phyloP scores from a whole-genome alignment of 2,888 invertebrate species.

The Drepanosiphum platanoidis region DNA sequence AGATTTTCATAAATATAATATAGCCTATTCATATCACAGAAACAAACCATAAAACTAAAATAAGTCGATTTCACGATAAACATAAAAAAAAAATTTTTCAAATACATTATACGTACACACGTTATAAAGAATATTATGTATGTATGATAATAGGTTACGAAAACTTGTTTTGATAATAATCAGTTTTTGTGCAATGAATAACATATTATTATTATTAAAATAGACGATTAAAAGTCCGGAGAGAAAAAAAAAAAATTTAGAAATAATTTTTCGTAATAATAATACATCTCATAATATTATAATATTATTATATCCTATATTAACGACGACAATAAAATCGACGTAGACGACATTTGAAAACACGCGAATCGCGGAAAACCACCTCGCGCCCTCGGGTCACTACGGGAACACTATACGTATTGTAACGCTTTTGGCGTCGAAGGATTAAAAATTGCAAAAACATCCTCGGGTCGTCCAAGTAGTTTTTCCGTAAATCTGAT shows the following conservation, averaged over 20 bases:
- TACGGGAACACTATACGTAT: too few relatives aligned
- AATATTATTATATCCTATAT: not conserved
- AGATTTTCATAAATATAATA: constrained; percentile 39
- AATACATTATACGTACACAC: constrained; percentile 8
- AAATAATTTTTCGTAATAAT: not conserved
- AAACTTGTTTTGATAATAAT: constrained; percentile 40
- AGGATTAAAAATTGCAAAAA: too few relatives aligned
- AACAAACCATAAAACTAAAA: constrained; percentile 59
- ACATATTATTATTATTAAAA: constrained; percentile 39
- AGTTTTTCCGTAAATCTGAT: too few relatives aligned
- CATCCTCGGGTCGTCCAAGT: too few relatives aligned
- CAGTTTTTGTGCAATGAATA: constrained; percentile 46
- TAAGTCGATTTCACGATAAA: constrained; percentile 29
- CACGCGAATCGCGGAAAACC: too few relatives aligned
- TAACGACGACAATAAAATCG: not conserved
- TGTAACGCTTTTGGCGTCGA: too few relatives aligned
- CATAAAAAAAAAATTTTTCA: constrained; percentile 15
- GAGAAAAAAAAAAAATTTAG: constrained; percentile 26
- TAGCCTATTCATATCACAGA: constrained; percentile 60
- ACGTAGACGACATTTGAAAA: too few relatives aligned
- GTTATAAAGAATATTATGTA: not conserved
- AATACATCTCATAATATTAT: not conserved
- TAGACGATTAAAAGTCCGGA: constrained; percentile 37
- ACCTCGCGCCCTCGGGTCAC: too few relatives aligned
- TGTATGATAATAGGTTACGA: constrained; percentile 26